Conservation (phyloP, 2,888 invertebrate genomes). For the Drosophila melanosoma region DNA sequence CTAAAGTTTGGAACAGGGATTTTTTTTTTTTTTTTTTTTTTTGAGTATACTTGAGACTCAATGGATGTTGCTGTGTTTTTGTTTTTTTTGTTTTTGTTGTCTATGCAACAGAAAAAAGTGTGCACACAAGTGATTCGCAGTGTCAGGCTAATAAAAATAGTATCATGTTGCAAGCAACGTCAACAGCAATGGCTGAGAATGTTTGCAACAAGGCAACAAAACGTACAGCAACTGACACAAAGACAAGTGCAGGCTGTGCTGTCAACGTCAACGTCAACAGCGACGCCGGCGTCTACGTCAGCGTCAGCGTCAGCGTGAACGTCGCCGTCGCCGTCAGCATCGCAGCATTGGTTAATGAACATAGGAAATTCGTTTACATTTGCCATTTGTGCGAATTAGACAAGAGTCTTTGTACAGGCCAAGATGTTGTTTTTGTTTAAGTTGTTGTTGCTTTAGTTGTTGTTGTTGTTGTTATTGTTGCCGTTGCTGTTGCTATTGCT, state of each 20-base stretch:
- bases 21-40: neutral
- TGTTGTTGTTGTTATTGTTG: constrained; percentile 15
- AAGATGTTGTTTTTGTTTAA: constrained; percentile 14
- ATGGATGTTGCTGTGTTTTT: neutral
- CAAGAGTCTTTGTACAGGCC: constrained; percentile 55
- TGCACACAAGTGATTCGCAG: constrained; percentile 42
- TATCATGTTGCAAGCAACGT: constrained; percentile 68
- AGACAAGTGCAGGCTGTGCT: constrained; percentile 53
- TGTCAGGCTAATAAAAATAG: constrained; percentile 70
- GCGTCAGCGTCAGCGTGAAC: constrained; percentile 11
- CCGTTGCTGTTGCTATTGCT: constrained; percentile 31
- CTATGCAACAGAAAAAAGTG: constrained; percentile 6
- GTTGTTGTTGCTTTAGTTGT: constrained; percentile 9
- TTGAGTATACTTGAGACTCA: constrained; percentile 2
- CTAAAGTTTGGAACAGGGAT: constrained; percentile 1
- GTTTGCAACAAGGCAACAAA: constrained; percentile 45
- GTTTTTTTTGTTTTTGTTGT: neutral
- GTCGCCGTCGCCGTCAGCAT: constrained; percentile 9
- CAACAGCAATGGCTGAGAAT: constrained; percentile 17
- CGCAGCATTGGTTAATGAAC: constrained; percentile 65
- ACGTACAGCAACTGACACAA: constrained; percentile 40
- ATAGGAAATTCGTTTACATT: constrained; percentile 76
- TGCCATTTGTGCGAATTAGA: constrained; percentile 77
- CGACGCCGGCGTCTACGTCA: constrained; percentile 10
- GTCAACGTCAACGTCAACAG: constrained; percentile 24